Evolutionary conservation across 2,113 vertebrate species (phyloP).

Genomic region (Aleadryas rufinucha): DNA sequence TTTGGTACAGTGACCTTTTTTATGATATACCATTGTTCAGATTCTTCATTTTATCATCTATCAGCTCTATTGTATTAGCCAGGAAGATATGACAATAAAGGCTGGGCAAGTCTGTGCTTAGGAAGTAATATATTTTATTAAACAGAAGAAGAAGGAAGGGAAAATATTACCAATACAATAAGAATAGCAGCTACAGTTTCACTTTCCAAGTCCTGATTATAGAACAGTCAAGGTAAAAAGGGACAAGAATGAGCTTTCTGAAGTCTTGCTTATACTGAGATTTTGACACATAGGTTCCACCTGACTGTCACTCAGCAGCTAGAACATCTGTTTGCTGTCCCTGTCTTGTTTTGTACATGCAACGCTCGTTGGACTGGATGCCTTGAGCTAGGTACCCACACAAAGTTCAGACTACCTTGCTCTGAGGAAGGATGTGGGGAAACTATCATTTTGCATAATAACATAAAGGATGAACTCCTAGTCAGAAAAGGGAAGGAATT

Average conservation of each 20-base stretch:
- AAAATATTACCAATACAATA: neutral
- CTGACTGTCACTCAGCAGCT: neutral
- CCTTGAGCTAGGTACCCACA: neutral
- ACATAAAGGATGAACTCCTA: neutral
- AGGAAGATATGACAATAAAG: neutral
- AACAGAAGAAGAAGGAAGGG: neutral
- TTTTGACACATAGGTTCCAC: neutral
- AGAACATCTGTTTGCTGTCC: neutral
- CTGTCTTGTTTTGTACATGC: neutral
- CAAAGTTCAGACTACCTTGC: neutral
- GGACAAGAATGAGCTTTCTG: neutral
- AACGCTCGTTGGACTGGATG: neutral
- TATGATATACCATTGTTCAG: neutral
- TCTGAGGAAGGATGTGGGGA: neutral
- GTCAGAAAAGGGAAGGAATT: neutral
- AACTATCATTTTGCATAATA: neutral
- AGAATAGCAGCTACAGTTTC: neutral
- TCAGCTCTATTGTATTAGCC: neutral
- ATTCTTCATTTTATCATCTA: neutral
- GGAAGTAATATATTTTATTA: neutral
- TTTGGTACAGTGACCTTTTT: neutral
- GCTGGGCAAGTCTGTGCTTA: neutral
- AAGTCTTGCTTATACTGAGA: neutral
- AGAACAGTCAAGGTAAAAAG: neutral
- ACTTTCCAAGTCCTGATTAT: neutral